Base-by-base conservation (phyloP, 2,888 invertebrate genomes). In the Yponomeuta plumbellus region DNA sequence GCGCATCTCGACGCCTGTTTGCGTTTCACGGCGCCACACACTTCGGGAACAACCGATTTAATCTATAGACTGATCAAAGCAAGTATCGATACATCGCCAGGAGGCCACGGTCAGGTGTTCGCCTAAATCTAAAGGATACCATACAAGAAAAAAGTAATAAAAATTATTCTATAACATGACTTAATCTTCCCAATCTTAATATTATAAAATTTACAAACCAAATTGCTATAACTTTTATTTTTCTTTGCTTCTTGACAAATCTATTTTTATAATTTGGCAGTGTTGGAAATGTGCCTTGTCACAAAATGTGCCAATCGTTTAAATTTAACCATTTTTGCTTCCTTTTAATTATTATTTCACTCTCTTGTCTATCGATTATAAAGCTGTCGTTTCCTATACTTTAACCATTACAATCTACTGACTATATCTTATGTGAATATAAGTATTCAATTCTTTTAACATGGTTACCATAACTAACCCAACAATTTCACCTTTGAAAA, bases 211-310 rank as follows among this genome's bases (percentile, higher is more conserved):
- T 80, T 88, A 88, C 88, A 88, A 83, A 84, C 80, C 81, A 83
- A 81, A 77, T 84, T 83, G 76, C 76, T 77, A 79, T 80, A 52
- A 52, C 44, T 52, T 52, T 52, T 52, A 52, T 17, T 17, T 52
- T 52, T 34, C 34, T 52, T 52, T 52, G 75, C 76, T 68, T 77
- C 78, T 80, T 79, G 81, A 80, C 79, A 80, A 75, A 77, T 75
- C 77, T 80, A 80, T 79, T 82, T 52, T 79, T 80, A 79, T 79
- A 83, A 82, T 85, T 88, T 88, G 91, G 91, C 91, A 89, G 88
- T 90, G 89, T 79, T 91, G 87, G 91, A 91, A 88, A 92, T 92
- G 92, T 92, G 92, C 92, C 92, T 92, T 91, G 91, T 88, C 84
- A 84, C 83, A 83, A 81, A 75, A 83, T 80, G 84, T 85, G 85